Evolutionary conservation across 2,888 invertebrate species (phyloP).

Genomic region (Therioaphis trifolii): DNA sequence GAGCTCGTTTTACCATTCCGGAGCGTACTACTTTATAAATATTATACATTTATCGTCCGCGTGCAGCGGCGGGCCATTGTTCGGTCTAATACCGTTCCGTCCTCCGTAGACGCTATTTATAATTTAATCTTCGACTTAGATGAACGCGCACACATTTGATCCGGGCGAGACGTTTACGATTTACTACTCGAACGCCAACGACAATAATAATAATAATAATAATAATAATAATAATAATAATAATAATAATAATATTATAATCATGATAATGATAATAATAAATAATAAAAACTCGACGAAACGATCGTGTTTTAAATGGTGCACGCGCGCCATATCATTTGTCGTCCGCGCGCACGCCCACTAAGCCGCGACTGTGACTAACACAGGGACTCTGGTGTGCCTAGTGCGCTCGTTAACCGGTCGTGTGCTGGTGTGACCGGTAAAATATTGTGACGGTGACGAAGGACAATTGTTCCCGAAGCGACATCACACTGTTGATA

Average conservation of each 20-base stretch:
- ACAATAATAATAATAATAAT: no score
- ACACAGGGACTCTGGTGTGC: no score
- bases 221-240: no score
- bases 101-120: not conserved
- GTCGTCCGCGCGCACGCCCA: constrained; percentile 9
- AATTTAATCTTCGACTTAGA: constrained; percentile 2
- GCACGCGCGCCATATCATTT: not conserved
- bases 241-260: no score
- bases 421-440: constrained; percentile 28
- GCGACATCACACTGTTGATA: no score
- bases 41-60: no score
- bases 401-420: not conserved
- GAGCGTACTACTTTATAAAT: no score
- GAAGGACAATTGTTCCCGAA: constrained; percentile 20
- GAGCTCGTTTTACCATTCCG: no score
- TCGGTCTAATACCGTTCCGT: not conserved
- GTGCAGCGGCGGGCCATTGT: not conserved
- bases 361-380: not conserved
- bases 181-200: not conserved
- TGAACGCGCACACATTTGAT: not conserved
- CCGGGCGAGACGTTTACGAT: constrained; percentile 10
- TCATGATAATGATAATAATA: no score
- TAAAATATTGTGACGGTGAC: constrained; percentile 15
- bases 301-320: not conserved
- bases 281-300: no score